Percentiles rank a stretch among this genome's conserved stretches.
These are phyloP conservation scores for Panagrolaimus sp. DNA, from an alignment of 1,140 invertebrate species.

Conservation along the genomic window DNA sequence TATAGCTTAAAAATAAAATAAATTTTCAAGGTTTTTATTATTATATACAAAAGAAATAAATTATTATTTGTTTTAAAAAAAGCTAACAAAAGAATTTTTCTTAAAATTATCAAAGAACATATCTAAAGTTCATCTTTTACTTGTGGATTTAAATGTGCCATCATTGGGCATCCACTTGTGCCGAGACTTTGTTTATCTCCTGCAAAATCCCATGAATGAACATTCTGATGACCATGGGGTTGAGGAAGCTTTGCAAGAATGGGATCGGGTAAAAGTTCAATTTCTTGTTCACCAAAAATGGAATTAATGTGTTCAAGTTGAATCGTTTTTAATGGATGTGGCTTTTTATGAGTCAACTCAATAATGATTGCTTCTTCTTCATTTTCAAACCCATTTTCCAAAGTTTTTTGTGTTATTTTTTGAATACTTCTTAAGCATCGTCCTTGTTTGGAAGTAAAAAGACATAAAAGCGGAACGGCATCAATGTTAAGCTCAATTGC, in stretches of 20 bases:
- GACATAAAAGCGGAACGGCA: conserved; percentile 3
- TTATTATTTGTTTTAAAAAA: too few species aligned
- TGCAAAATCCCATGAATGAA: conserved; percentile 15
- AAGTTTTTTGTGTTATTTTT: not conserved
- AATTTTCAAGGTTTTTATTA: too few species aligned
- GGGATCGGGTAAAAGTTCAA: conserved; percentile 35
- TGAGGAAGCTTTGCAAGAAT: conserved; percentile 17
- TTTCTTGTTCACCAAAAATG: conserved; percentile 39
- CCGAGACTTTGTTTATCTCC: conserved; percentile 25
- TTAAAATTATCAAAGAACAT: too few species aligned
- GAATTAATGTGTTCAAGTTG: conserved; percentile 41
- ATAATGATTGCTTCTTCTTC: conserved; percentile 16
- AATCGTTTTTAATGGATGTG: conserved; percentile 34
- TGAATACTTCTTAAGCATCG: not conserved
- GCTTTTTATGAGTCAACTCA: conserved; percentile 18
- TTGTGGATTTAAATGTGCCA: conserved; percentile 34
- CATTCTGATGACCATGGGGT: conserved; percentile 5
- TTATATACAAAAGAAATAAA: too few species aligned
- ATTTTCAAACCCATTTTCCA: not conserved
- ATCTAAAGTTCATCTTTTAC: conserved; percentile 34
- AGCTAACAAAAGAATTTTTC: too few species aligned
- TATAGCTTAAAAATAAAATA: too few species aligned
- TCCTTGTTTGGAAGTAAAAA: not conserved
- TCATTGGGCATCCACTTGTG: conserved; percentile 45
- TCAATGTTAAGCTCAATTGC: conserved; percentile 12